Evolutionary conservation across 1,140 invertebrate genomes (phyloP).

Genomic region (Batillaria attramentaria): DNA sequence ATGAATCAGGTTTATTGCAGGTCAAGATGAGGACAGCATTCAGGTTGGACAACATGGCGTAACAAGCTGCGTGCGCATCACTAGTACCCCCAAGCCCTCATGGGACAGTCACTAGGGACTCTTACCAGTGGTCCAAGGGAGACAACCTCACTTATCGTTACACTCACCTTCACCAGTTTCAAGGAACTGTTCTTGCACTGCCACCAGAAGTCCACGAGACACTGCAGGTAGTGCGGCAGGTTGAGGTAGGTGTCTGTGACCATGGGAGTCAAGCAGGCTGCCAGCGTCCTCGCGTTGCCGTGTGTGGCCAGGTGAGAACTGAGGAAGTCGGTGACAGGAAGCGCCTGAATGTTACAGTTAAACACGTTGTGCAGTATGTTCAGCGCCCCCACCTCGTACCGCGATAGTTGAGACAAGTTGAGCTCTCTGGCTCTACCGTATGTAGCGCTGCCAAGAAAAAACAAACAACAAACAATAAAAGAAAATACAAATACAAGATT

Average conservation of each 20-base stretch:
- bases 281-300: neutral
- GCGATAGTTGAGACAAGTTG: neutral
- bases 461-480: neutral
- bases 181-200: neutral
- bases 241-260: constrained; percentile 26
- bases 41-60: too few species aligned
- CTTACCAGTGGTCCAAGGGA: too few species aligned
- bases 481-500: too few species aligned
- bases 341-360: constrained; percentile 20
- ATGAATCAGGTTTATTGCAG: too few species aligned
- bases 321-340: constrained; percentile 13
- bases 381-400: constrained; percentile 10
- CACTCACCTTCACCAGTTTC: neutral
- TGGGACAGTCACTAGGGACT: too few species aligned
- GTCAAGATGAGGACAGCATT: too few species aligned
- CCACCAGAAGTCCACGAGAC: constrained; percentile 21
- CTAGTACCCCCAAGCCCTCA: too few species aligned
- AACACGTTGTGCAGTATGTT: constrained; percentile 5
- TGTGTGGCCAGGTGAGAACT: neutral
- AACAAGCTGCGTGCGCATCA: too few species aligned
- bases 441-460: neutral
- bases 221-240: constrained; percentile 32
- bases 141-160: too few species aligned
- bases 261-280: constrained; percentile 10
- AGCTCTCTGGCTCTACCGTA: neutral